phyloP scores from a whole-genome alignment of 2,113 vertebrate genomes.

The Thalassarche chlororhynchos region DNA sequence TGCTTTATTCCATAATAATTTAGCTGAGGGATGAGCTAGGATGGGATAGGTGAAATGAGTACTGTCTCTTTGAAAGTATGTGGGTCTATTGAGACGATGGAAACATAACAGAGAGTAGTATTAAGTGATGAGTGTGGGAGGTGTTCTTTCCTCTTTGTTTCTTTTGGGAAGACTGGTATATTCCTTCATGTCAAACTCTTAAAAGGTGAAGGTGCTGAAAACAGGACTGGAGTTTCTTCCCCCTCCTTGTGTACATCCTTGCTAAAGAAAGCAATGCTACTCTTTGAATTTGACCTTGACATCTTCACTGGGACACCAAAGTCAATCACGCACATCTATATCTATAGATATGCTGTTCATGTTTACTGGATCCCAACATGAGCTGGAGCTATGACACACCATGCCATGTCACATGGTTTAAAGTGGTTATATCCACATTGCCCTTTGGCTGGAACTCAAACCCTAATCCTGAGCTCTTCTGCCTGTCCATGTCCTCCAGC shows the following conservation, averaged over 20 bases:
- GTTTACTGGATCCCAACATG: background rate
- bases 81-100: background rate
- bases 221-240: background rate
- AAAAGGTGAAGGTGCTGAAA: background rate
- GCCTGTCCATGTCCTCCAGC: background rate
- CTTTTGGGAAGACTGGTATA: slow-evolving; percentile 41
- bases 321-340: background rate
- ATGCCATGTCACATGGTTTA: background rate
- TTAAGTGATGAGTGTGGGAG: background rate
- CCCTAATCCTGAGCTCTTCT: background rate
- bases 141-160: background rate
- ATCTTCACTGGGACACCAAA: background rate
- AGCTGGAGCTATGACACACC: background rate
- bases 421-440: background rate
- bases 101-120: background rate
- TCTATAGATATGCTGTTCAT: background rate
- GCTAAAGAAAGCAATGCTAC: background rate
- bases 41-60: background rate
- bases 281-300: background rate
- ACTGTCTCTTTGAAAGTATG: background rate
- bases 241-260: background rate
- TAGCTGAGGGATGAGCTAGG: background rate
- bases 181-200: slow-evolving; percentile 22
- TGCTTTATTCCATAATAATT: background rate
- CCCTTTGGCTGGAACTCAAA: background rate